Percentiles rank a stretch among this genome's conserved stretches.
phyloP scores from a whole-genome alignment of 2,888 invertebrate species.

The Dioctria rufipes region DNA sequence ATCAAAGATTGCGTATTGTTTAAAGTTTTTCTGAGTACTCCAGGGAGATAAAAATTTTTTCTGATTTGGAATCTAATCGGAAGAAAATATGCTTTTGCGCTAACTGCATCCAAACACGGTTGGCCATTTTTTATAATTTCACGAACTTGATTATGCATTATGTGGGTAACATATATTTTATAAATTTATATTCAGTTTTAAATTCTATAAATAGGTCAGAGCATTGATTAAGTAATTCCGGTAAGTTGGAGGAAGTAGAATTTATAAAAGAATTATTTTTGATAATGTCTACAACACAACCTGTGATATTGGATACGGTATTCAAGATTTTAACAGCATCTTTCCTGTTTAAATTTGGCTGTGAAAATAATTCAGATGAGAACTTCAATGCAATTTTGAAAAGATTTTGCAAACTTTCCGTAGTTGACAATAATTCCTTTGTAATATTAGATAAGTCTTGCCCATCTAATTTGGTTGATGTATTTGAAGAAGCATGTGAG shows the following conservation, averaged over 20 bases:
- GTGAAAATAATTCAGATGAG: neutral
- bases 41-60: slow-evolving; percentile 42
- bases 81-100: slow-evolving; percentile 3
- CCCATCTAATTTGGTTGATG: too few species aligned
- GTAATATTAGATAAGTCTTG: too few species aligned
- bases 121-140: neutral
- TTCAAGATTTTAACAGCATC: neutral
- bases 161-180: slow-evolving; percentile 13
- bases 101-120: neutral
- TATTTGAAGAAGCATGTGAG: too few species aligned
- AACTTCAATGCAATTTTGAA: neutral
- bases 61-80: slow-evolving; percentile 30
- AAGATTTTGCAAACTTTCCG: too few species aligned
- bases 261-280: too few species aligned
- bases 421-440: too few species aligned
- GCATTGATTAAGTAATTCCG: too few species aligned
- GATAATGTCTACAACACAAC: too few species aligned
- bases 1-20: slow-evolving; percentile 14
- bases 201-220: neutral
- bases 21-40: slow-evolving; percentile 14
- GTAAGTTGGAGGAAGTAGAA: too few species aligned
- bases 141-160: slow-evolving; percentile 14
- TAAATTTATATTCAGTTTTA: slow-evolving; percentile 15
- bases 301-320: neutral
- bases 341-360: slow-evolving; percentile 7